phyloP scores from a whole-genome alignment of 2,113 vertebrate species.

The Rhynchopsitta pachyrhyncha region DNA sequence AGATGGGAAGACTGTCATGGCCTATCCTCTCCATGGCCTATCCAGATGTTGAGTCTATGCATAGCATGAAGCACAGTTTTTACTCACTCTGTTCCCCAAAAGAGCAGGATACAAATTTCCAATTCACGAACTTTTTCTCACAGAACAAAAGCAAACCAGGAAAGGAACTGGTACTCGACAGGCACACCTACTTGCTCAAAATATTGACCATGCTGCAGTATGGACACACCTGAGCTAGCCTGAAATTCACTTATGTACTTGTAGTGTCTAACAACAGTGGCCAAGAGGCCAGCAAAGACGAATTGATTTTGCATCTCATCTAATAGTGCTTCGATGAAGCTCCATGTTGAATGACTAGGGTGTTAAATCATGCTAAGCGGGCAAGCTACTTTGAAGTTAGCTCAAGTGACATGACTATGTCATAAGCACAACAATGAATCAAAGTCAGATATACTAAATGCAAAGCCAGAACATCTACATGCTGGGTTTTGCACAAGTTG shows the following conservation, averaged over 20 bases:
- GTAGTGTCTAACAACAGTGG: not conserved
- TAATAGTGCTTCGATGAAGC: not conserved
- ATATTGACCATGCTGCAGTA: not conserved
- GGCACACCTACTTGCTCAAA: not conserved
- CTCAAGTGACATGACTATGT: not conserved
- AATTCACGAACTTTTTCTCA: not conserved
- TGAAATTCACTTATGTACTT: not conserved
- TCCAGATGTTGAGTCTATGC: not conserved
- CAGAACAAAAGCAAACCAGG: not conserved
- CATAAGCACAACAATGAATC: not conserved
- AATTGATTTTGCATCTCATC: not conserved
- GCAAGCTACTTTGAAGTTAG: not conserved
- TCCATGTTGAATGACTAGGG: not conserved
- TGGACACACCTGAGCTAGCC: not conserved
- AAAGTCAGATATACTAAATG: not conserved
- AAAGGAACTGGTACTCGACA: not conserved
- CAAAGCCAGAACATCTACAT: not conserved
- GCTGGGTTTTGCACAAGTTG: not conserved
- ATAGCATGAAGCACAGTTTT: accelerated
- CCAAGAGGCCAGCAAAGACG: not conserved
- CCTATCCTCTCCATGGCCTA: not conserved
- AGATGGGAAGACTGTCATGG: not conserved
- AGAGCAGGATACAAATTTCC: not conserved
- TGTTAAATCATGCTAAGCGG: not conserved
- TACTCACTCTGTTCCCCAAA: not conserved